These are phyloP conservation scores for Triplophysa bombifrons DNA, from an alignment of 2,797 vertebrate species.

Conservation along the genomic window DNA sequence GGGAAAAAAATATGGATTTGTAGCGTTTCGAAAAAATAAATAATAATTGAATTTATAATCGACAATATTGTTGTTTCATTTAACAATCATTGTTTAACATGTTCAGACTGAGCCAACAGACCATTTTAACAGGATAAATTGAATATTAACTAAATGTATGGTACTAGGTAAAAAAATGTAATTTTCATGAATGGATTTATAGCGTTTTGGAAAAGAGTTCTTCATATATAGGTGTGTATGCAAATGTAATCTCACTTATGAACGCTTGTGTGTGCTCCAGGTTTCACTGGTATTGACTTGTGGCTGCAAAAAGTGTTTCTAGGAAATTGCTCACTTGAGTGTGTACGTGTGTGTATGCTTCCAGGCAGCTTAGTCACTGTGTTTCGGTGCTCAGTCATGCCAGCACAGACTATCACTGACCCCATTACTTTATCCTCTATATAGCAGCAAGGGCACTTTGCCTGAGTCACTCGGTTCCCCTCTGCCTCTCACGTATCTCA, in stretches of 20 bases:
- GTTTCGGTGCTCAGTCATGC: slow-evolving; percentile 36
- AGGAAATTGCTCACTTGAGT: slow-evolving; percentile 20
- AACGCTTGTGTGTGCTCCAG: neutral
- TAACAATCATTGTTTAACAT: too few species aligned
- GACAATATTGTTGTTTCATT: too few species aligned
- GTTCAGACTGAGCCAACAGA: too few species aligned
- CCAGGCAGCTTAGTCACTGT: slow-evolving; percentile 28
- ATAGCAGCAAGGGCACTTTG: slow-evolving; percentile 32
- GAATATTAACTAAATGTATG: too few species aligned
- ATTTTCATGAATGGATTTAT: too few species aligned
- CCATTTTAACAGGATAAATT: too few species aligned
- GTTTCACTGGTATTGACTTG: slow-evolving; percentile 29
- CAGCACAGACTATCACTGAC: slow-evolving; percentile 22
- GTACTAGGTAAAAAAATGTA: too few species aligned
- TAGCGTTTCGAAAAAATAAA: too few species aligned
- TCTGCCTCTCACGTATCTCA: neutral
- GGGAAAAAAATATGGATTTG: too few species aligned
- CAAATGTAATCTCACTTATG: neutral
- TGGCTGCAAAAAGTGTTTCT: slow-evolving; percentile 27
- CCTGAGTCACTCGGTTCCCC: slow-evolving; percentile 1
- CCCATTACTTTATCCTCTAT: slow-evolving; percentile 20
- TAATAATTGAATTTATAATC: too few species aligned
- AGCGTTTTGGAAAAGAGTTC: too few species aligned
- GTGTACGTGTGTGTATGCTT: slow-evolving; percentile 8
- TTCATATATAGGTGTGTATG: neutral